Percentiles rank a stretch among this genome's conserved stretches.
Evolutionary conservation across 2,113 vertebrate genomes (phyloP).

Genomic region (Probosciger aterrimus): DNA sequence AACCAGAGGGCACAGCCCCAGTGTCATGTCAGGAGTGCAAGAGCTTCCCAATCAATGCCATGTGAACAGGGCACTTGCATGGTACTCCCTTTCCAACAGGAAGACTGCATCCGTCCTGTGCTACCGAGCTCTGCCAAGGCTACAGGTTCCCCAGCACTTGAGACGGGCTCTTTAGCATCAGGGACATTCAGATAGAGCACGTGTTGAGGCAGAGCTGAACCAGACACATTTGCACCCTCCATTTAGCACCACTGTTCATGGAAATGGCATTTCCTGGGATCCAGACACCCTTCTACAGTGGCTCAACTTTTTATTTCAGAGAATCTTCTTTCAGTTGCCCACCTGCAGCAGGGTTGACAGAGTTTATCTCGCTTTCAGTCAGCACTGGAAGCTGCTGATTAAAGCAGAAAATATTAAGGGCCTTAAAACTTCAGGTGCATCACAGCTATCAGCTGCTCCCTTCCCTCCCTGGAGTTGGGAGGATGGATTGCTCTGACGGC

Average conservation of each 20-base stretch:
- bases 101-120: not conserved
- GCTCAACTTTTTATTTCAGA: not conserved
- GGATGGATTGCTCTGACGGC: not conserved
- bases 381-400: conserved; percentile 6
- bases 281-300: not conserved
- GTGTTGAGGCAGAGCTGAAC: not conserved
- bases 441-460: not conserved
- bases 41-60: not conserved
- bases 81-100: rapidly evolving
- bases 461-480: not conserved
- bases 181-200: rapidly evolving
- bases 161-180: not conserved
- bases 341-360: conserved; percentile 25
- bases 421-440: not conserved
- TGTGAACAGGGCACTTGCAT: rapidly evolving
- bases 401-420: conserved; percentile 27
- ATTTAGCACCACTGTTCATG: rapidly evolving
- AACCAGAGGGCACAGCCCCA: rapidly evolving
- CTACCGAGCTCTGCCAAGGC: not conserved
- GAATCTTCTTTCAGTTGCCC: not conserved
- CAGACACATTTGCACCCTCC: not conserved
- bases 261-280: not conserved
- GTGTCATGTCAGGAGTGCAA: rapidly evolving
- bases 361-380: conserved; percentile 50
- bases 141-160: not conserved